phyloP scores from a whole-genome alignment of 2,113 vertebrate genomes.

The Progne subis region DNA sequence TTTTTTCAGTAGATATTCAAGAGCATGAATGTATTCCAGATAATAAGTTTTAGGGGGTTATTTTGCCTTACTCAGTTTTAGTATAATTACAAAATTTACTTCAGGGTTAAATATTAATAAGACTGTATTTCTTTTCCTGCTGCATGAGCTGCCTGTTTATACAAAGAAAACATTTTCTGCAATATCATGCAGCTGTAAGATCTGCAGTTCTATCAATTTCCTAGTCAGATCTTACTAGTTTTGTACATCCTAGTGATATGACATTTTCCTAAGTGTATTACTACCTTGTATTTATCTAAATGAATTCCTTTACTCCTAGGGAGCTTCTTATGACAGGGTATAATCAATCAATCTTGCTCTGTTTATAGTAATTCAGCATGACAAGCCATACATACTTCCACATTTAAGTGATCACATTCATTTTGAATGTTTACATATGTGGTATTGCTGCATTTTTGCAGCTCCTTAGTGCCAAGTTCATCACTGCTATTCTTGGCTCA shows the following conservation, averaged over 20 bases:
- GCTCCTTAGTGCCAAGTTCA: background rate
- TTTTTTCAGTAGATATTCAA: background rate
- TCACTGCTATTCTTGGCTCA: background rate
- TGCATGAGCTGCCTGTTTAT: background rate
- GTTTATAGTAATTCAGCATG: constrained; percentile 12
- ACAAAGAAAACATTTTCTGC: background rate
- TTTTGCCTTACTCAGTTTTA: background rate
- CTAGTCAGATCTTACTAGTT: background rate
- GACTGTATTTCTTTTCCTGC: background rate
- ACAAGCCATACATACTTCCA: background rate
- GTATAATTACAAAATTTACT: background rate
- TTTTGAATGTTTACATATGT: background rate
- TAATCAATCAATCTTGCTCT: constrained; percentile 56
- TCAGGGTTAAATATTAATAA: background rate
- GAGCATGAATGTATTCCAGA: accelerated
- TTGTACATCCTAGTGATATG: background rate
- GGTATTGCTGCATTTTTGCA: background rate
- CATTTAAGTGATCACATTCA: constrained; percentile 5
- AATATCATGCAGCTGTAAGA: background rate
- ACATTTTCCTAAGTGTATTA: constrained; percentile 34
- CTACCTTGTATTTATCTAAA: constrained; percentile 57
- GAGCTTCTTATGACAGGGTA: background rate
- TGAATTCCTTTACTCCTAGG: constrained; percentile 41
- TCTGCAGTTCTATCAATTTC: background rate
- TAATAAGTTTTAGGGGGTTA: background rate